Percentiles rank a stretch among this genome's conserved stretches.
Evolutionary conservation across 2,797 vertebrate species (phyloP).

Genomic region (Pristis pectinata): DNA sequence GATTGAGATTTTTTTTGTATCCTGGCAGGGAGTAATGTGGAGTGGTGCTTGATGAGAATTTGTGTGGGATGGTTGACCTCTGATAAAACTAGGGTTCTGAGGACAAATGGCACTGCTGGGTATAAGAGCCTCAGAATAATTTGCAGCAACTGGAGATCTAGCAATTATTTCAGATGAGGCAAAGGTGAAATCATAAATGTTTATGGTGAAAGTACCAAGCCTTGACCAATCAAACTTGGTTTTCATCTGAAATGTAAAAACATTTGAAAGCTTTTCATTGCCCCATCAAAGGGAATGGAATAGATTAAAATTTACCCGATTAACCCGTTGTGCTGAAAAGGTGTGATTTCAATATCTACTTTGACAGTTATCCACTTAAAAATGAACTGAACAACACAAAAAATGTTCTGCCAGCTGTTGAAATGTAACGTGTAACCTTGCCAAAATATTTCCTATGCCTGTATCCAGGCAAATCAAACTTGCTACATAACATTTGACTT

Average conservation of each 20-base stretch:
- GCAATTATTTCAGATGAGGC: too few species aligned
- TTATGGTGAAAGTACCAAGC: neutral
- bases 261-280: too few species aligned
- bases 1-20: neutral
- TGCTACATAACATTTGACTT: neutral
- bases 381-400: neutral
- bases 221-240: neutral
- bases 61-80: neutral
- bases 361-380: neutral
- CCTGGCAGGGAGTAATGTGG: conserved; percentile 42
- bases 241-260: too few species aligned
- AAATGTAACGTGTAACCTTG: neutral
- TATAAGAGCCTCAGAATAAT: too few species aligned
- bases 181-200: too few species aligned
- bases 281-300: neutral
- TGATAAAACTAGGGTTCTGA: too few species aligned
- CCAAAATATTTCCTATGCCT: neutral
- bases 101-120: too few species aligned
- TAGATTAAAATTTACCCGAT: neutral
- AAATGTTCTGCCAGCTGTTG: neutral
- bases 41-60: conserved; percentile 46
- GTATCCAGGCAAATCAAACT: neutral
- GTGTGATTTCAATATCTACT: neutral
- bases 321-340: neutral
- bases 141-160: too few species aligned